Conservation (phyloP, 2,888 invertebrate species). For the Epinotia demarniana region DNA sequence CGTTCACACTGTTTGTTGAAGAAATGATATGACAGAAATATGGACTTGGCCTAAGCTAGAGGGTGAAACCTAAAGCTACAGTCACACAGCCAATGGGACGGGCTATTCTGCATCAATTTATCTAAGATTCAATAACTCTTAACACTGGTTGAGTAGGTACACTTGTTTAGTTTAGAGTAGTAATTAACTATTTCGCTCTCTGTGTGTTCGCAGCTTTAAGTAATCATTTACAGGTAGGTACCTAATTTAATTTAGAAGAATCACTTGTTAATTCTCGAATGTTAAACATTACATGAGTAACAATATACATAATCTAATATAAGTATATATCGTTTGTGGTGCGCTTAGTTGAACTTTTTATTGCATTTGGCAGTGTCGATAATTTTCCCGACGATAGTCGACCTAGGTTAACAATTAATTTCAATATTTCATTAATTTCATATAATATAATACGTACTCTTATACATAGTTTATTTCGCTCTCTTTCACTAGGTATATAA, state of each 20-base stretch:
- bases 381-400: constrained; percentile 9
- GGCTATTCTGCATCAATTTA: not conserved
- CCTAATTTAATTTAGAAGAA: constrained; percentile 5
- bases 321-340: constrained; percentile 13
- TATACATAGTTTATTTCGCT: constrained; percentile 5
- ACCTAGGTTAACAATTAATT: constrained; percentile 7
- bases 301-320: constrained; percentile 14
- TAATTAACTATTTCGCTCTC: not conserved
- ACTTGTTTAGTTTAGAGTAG: not conserved
- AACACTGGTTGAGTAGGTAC: not conserved
- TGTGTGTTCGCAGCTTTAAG: constrained; percentile 13
- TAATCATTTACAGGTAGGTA: not conserved
- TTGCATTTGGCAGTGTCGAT: constrained; percentile 39
- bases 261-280: not conserved
- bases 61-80: constrained; percentile 1
- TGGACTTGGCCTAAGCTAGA: constrained; percentile 4
- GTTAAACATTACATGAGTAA: constrained; percentile 8
- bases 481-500: not conserved
- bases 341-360: constrained; percentile 31
- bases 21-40: constrained; percentile 7
- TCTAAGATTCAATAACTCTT: constrained; percentile 7
- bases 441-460: constrained; percentile 5
- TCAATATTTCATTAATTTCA: constrained; percentile 11
- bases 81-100: constrained; percentile 1
- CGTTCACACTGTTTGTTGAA: not conserved